Evolutionary conservation across 2,113 vertebrate species (phyloP), one percentile per base, ranked within the genome.

Genomic region (Gasterosteus nipponicus): DNA sequence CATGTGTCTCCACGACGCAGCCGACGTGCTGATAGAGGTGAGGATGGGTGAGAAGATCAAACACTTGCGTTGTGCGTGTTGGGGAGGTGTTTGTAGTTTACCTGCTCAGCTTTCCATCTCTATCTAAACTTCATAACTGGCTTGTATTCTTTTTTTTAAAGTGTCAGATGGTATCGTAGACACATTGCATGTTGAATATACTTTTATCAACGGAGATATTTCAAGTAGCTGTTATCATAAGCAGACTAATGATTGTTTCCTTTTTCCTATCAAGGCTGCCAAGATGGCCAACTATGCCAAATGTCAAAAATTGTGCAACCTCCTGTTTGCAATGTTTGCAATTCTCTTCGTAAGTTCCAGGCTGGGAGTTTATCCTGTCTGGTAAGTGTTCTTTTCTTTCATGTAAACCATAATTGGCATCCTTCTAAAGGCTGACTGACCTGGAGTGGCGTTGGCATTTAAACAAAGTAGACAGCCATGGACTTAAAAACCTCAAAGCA

Each of bases 241-340:
- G 57, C 4, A 19, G 26, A 73, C 49, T 46, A 2, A 75, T 75
- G 69, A 22, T 33, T 65, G 15, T 5, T 72, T 68, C 58, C 51
- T 58, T 85, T 95, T 92, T 69, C 46, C 73, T 64, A 26, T 10
- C 16, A 82, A 99, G 98, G 96, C 96, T 92, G 96, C 97, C 87
- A 99, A 99, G 96, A 98, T 99, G 98, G 96, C 97, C 89, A 99
- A 99, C 91, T 99, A 99, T 57, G 97, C 96, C 93, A 99, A 98
- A 91, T 99, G 95, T 94, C 98, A 98, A 94, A 98, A 95, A 92
- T 88, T 98, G 81, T 99, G 97, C 92, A 97, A 98, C 91, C 93
- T 99, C 77, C 93, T 99, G 79, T 99, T 99, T 92, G 81, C 96
- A 91, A 95, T 96, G 92, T 99, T 99, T 93, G 96, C 96, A 57